These are phyloP conservation scores for Caligus rogercresseyi DNA, from an alignment of 1,140 invertebrate species.

Conservation along the genomic window DNA sequence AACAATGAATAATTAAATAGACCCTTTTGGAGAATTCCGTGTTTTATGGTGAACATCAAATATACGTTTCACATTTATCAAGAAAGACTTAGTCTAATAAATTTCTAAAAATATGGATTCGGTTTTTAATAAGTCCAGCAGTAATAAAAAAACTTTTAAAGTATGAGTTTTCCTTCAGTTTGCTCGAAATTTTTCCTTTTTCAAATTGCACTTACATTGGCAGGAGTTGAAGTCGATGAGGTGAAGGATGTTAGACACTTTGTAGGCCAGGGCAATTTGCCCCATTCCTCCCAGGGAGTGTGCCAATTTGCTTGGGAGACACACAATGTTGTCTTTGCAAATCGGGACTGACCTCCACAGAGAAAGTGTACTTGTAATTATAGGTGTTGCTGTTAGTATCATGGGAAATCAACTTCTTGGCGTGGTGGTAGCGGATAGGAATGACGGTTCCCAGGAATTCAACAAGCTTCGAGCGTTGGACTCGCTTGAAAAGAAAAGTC, in stretches of 20 bases:
- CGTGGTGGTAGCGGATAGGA: slow-evolving; percentile 59
- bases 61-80: too few relatives aligned
- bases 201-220: slow-evolving; percentile 48
- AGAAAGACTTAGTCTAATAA: too few relatives aligned
- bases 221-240: slow-evolving; percentile 81
- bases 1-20: too few relatives aligned
- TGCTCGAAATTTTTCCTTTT: background rate
- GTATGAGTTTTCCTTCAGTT: background rate
- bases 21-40: too few relatives aligned
- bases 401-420: slow-evolving; percentile 90
- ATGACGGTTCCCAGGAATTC: slow-evolving; percentile 76
- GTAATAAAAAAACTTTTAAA: slow-evolving; percentile 28
- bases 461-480: slow-evolving; percentile 79
- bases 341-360: slow-evolving; percentile 90
- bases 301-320: slow-evolving; percentile 67
- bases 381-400: slow-evolving; percentile 91
- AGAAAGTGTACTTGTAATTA: slow-evolving; percentile 84
- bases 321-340: slow-evolving; percentile 90
- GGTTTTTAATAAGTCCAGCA: too few relatives aligned
- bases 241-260: slow-evolving; percentile 72
- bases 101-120: too few relatives aligned
- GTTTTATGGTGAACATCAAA: too few relatives aligned
- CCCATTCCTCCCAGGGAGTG: slow-evolving; percentile 79
- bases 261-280: slow-evolving; percentile 67
- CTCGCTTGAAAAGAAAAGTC: slow-evolving; percentile 89